Conservation (phyloP, 2,113 vertebrate species). For the Menidia beryllina region DNA sequence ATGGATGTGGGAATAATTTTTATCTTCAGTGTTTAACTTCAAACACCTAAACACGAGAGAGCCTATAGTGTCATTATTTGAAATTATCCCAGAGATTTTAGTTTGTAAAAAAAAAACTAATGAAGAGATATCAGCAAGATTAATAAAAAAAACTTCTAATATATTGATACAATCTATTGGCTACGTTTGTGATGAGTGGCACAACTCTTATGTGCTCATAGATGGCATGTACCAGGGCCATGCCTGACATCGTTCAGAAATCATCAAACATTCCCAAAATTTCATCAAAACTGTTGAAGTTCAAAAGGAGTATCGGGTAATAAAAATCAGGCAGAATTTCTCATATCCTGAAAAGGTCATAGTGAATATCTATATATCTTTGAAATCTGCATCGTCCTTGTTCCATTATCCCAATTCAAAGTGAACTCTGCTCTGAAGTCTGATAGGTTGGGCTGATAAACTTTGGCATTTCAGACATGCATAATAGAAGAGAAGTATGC, state of each 20-base stretch:
- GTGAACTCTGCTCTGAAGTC: constrained; percentile 20
- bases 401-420: constrained; percentile 18
- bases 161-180: no score
- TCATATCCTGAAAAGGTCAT: constrained; percentile 30
- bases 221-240: no score
- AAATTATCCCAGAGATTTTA: no score
- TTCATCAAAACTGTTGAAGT: not conserved
- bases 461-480: constrained; percentile 61
- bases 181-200: not conserved
- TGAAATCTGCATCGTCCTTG: constrained; percentile 31
- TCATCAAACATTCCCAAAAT: not conserved
- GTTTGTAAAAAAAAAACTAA: no score
- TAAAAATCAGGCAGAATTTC: constrained; percentile 26
- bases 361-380: constrained; percentile 19
- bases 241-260: not conserved
- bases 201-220: no score
- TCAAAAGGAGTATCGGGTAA: constrained; percentile 3
- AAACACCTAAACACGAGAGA: no score
- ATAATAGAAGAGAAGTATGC: constrained; percentile 42
- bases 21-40: no score
- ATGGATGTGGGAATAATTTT: no score
- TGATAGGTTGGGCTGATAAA: constrained; percentile 48
- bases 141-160: no score
- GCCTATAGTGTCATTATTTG: no score
- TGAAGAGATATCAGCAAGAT: no score